Evolutionary conservation across 2,797 vertebrate species (phyloP).

Genomic region (Coracias cyanogaster): DNA sequence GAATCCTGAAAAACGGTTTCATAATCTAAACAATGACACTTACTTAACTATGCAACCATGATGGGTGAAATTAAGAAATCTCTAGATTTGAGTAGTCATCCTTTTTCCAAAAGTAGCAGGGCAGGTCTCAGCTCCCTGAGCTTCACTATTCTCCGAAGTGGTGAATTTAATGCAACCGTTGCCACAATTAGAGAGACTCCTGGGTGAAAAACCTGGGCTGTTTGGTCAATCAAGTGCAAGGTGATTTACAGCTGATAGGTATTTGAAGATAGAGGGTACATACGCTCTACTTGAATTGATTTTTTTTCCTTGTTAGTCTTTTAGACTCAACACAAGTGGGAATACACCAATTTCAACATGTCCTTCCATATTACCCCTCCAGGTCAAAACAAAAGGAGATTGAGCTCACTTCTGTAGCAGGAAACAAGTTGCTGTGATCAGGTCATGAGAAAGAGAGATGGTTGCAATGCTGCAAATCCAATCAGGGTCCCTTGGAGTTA

Average conservation of each 20-base stretch:
- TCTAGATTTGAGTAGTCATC: background rate
- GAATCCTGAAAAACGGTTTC: background rate
- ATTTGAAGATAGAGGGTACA: constrained; percentile 1
- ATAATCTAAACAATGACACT: background rate
- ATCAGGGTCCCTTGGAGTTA: constrained; percentile 1
- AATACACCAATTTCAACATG: constrained; percentile 54
- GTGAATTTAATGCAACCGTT: background rate
- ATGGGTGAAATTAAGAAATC: background rate
- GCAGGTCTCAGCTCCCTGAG: background rate
- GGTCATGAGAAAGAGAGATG: constrained; percentile 56
- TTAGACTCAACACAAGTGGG: constrained; percentile 52
- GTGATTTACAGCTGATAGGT: constrained; percentile 32
- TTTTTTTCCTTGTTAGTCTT: constrained; percentile 64
- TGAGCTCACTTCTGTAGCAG: constrained; percentile 35
- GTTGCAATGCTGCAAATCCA: constrained; percentile 35
- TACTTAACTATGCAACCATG: background rate
- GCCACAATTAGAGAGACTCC: background rate
- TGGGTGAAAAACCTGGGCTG: background rate
- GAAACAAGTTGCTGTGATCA: constrained; percentile 47
- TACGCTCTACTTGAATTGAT: constrained; percentile 42
- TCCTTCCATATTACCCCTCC: constrained; percentile 50
- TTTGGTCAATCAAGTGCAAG: background rate
- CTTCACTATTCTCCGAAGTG: background rate
- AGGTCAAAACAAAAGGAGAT: constrained; percentile 71
- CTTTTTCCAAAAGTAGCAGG: background rate